Evolutionary conservation across 1,140 invertebrate genomes (phyloP), one percentile per base, ranked within the genome.

Genomic region (Drosophila auraria): DNA sequence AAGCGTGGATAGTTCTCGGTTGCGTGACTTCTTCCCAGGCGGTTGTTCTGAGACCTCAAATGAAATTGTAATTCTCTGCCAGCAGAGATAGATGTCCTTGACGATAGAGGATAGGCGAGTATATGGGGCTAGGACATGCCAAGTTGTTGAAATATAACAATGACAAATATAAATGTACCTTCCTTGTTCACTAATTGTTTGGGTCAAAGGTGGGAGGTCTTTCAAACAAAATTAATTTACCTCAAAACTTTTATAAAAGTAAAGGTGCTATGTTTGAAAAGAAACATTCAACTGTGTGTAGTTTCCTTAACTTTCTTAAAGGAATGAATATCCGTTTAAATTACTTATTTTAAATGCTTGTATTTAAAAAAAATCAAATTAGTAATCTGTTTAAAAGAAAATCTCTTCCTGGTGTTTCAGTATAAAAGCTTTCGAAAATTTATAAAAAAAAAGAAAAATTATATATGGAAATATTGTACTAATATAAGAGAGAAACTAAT

Each of bases 1-100:
- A 73, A 72, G 66, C 54, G 51, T 44, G 33, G 68, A 61, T 78
- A 78, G 61, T 82, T 73, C 44, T 61, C 61, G 51, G 49, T 83
- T 89, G 84, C 84, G 81, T 89, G 80, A 80, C 66, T 70, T 56
- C 65, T 83, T 72, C 44, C 50, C 53, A 51, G 65, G 71, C 54
- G 33, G 38, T 61, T 15, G 33, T 5, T 53, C 4, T 54, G n/a
- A 47, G 20, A 51, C 14, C 68, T 23, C 6, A 50, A 73, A 61
- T 73, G 30, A 61, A 61, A 73, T 50, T 44, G 14, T 60, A 20
- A 70, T 71, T 53, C 30, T 27, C 30, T 17, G 45, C 20, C 23
- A 72, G 25, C 66, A 45, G 33, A 73, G 23, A 33, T 17, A 53
- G 47, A 61, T 74, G 69, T 74, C 71, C 71, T 73, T 74, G 71